Evolutionary conservation across 2,113 vertebrate species (phyloP).

Genomic region (Cynoglossus semilaevis): DNA sequence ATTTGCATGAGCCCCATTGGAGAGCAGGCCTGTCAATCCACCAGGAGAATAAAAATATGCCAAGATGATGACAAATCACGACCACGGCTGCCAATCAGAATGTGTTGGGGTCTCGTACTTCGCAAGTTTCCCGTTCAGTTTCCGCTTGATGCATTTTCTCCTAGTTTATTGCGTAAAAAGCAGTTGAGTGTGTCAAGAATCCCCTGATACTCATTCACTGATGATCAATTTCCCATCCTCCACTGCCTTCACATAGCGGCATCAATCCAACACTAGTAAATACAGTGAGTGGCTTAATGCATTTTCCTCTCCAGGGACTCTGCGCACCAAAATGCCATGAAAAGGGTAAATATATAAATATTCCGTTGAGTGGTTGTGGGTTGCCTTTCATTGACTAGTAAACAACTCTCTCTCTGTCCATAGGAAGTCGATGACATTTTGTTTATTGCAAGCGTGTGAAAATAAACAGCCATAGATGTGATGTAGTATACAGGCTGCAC

Average conservation of each 20-base stretch:
- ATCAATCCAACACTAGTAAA: slow-evolving; percentile 67
- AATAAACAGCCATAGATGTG: slow-evolving; percentile 13
- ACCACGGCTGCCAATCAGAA: no score
- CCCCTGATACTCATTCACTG: slow-evolving; percentile 65
- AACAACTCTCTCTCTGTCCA: slow-evolving; percentile 28
- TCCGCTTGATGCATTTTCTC: slow-evolving; percentile 53
- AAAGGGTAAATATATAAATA: slow-evolving; percentile 60
- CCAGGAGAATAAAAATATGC: no score
- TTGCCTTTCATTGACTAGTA: slow-evolving; percentile 35
- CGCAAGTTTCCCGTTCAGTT: slow-evolving; percentile 35
- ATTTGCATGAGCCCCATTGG: slow-evolving; percentile 2
- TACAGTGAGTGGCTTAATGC: slow-evolving; percentile 72
- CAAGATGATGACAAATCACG: no score
- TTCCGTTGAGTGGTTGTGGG: slow-evolving; percentile 32
- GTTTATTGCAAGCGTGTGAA: slow-evolving; percentile 6
- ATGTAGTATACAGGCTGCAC: slow-evolving; percentile 9
- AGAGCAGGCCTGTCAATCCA: slow-evolving; percentile 14
- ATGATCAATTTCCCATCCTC: slow-evolving; percentile 72
- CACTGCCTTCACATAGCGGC: slow-evolving; percentile 63
- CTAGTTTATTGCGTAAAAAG: slow-evolving; percentile 57
- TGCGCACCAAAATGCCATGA: slow-evolving; percentile 55
- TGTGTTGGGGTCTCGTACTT: slow-evolving; percentile 41
- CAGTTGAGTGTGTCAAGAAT: slow-evolving; percentile 58
- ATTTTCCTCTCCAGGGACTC: slow-evolving; percentile 58
- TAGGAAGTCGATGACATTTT: slow-evolving; percentile 23